Conservation (phyloP, 2,113 vertebrate genomes). For the Boulengeromyrus knoepffleri region DNA sequence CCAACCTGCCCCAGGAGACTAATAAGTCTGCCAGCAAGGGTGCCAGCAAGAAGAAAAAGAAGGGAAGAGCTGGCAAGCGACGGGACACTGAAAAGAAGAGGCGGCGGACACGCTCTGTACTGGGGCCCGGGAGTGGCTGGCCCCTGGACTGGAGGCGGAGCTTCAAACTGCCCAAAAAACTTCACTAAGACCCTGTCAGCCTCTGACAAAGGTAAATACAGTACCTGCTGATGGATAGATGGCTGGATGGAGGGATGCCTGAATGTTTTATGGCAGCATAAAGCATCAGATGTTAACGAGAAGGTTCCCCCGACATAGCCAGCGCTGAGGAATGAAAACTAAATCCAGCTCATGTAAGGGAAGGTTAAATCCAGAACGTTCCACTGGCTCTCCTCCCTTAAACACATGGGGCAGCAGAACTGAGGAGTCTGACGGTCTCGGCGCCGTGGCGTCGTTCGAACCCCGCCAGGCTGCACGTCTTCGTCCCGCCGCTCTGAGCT, state of each 20-base stretch:
- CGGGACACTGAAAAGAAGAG: conserved; percentile 88
- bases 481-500: conserved; percentile 9
- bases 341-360: not conserved
- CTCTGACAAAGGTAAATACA: conserved; percentile 60
- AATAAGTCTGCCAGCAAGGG: conserved; percentile 82
- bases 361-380: conserved; percentile 1
- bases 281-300: not conserved
- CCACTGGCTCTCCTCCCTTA: not conserved
- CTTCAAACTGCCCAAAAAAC: conserved; percentile 46
- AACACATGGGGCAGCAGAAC: not conserved
- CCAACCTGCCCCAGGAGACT: conserved; percentile 85
- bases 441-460: not conserved
- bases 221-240: not conserved
- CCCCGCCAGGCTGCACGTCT: not conserved
- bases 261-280: not conserved
- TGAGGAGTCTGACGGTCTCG: conserved; percentile 3
- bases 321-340: not conserved
- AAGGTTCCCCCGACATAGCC: not conserved
- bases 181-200: conserved; percentile 61
- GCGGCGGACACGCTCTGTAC: conserved; percentile 67
- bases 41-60: conserved; percentile 79
- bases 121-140: conserved; percentile 42
- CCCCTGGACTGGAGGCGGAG: conserved; percentile 48
- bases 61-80: conserved; percentile 76
- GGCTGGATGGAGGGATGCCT: not conserved